Base-by-base conservation (phyloP, 1,140 invertebrate species). In the Drosophila funebris region DNA sequence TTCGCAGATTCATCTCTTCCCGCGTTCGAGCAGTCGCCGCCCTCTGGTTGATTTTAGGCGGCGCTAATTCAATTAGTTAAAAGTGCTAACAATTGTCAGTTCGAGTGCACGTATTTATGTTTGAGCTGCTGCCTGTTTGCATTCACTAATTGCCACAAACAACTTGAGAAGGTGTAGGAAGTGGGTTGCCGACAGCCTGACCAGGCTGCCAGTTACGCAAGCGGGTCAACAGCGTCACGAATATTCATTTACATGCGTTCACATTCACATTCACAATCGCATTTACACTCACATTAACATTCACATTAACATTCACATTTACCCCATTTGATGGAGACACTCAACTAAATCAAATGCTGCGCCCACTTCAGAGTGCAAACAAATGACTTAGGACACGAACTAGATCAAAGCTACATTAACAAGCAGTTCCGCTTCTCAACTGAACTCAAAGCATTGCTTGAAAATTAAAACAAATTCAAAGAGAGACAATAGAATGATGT, bases 21-120 rank as follows among this genome's bases (percentile, higher is more conserved):
- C 48, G 1, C 48, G 0, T 13, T 29, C 24, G n/a, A n/a, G n/a
- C 24, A 1, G 0, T 39, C 11, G 14, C 7, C 14, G 11, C 20
- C 20, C 41, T 20, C 16, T 43, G 22, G 14, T 27, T 69, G 63
- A 57, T 27, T 41, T 6, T 60, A 64, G 63, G 56, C 18, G 78
- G 62, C 46, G 83, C 72, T 88, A 88, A 88, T 88, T 88, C 84
- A 88, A 88, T 88, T 88, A 83, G 72, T 61, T 64, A 43, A 76
- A 70, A 70, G 56, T 66, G 72, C 64, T 74, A 78, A 67, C 29
- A 57, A 79, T 48, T 58, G 56, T 52, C 48, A 68, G 70, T 56
- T 37, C 43, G 64, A 76, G 73, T 69, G 50, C 18, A 37, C 43
- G 29, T 37, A 14, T 64, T 58, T 41, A 60, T 61, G 62, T 70